Percentiles rank a stretch among this genome's conserved stretches.
phyloP scores from a whole-genome alignment of 2,888 invertebrate genomes.

The Sinhomidia bicolor region DNA sequence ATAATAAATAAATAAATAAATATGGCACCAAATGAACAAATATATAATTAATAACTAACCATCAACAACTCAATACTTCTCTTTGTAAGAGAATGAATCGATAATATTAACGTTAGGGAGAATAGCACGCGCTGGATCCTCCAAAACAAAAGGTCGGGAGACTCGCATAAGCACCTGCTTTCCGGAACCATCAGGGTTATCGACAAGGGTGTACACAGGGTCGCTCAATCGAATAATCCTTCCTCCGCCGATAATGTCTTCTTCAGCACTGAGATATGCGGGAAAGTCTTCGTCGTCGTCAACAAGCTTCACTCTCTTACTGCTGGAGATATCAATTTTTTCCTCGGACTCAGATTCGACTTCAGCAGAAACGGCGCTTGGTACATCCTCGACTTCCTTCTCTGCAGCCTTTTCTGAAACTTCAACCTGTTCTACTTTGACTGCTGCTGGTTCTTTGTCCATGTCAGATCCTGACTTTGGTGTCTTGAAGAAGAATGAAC shows the following conservation, averaged over 20 bases:
- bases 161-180: conserved; percentile 62
- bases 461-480: conserved; percentile 53
- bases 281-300: conserved; percentile 38
- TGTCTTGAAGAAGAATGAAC: conserved; percentile 24
- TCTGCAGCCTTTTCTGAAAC: background rate
- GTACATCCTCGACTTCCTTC: conserved; percentile 5
- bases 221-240: conserved; percentile 49
- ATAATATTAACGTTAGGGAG: conserved; percentile 38
- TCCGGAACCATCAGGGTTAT: conserved; percentile 49
- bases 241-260: background rate
- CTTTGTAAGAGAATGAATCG: background rate
- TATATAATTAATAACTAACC: too few species aligned
- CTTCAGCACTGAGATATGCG: conserved; percentile 45
- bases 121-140: conserved; percentile 41
- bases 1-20: too few species aligned
- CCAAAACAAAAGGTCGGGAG: conserved; percentile 57
- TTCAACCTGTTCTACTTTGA: background rate
- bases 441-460: background rate
- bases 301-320: too few species aligned
- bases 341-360: too few species aligned
- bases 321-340: too few species aligned
- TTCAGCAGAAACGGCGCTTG: too few species aligned
- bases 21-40: too few species aligned
- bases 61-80: too few species aligned
- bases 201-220: conserved; percentile 57